Evolutionary conservation across 2,888 invertebrate species (phyloP).

Genomic region (Nineta flava): DNA sequence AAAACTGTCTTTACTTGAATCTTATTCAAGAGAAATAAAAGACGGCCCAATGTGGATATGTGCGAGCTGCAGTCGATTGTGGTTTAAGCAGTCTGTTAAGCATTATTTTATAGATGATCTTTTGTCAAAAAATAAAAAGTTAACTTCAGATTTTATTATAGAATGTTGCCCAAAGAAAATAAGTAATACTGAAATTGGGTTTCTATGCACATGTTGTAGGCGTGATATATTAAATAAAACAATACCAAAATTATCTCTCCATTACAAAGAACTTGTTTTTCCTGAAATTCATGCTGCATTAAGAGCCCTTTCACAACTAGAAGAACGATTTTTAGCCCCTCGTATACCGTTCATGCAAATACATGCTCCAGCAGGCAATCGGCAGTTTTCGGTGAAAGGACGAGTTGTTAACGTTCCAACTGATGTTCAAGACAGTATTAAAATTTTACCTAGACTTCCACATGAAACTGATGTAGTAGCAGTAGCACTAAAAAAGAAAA

Average conservation of each 20-base stretch:
- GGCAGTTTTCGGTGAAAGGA: not conserved
- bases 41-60: not conserved
- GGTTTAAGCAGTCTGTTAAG: not conserved
- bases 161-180: not conserved
- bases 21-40: not conserved
- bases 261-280: not conserved
- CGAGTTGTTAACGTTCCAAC: not conserved
- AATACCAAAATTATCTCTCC: not conserved
- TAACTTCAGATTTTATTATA: not conserved
- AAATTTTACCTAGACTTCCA: not conserved
- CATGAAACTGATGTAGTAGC: not conserved
- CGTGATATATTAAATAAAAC: not conserved
- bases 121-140: not conserved
- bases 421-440: not conserved
- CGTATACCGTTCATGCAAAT: not conserved
- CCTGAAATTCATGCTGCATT: not conserved
- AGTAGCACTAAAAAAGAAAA: not conserved
- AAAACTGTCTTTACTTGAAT: too few species aligned
- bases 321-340: not conserved
- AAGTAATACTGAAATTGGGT: not conserved
- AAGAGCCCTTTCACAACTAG: not conserved
- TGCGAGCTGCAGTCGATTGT: not conserved
- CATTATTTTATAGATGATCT: not conserved
- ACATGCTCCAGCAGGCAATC: not conserved
- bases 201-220: not conserved